A percentile compares a stretch with the other conserved stretches of the same genome.
Conservation (phyloP, 1,140 invertebrate genomes). For the Atta texana region DNA sequence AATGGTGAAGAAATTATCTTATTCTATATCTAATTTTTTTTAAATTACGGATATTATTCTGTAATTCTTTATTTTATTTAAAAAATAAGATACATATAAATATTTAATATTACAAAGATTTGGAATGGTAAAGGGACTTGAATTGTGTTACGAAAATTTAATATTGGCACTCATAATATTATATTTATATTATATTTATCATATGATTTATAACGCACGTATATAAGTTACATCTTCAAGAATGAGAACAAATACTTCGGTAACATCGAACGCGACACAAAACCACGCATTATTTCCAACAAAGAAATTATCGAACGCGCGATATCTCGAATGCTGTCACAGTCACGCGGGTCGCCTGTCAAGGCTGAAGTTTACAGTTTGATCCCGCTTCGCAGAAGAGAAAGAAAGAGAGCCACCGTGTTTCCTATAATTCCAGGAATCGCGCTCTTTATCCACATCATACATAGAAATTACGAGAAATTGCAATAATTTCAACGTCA, state of each 20-base stretch:
- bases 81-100: no score
- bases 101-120: background rate
- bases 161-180: background rate
- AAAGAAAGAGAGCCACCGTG: constrained; percentile 14
- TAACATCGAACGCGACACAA: constrained; percentile 37
- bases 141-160: background rate
- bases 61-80: background rate
- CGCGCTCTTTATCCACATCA: background rate
- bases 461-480: background rate
- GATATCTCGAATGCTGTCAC: constrained; percentile 46
- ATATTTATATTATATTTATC: background rate
- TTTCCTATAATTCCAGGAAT: constrained; percentile 1
- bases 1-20: background rate
- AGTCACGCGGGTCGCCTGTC: constrained; percentile 21
- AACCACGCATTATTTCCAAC: constrained; percentile 51
- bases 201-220: background rate
- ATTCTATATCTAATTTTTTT: background rate
- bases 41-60: background rate
- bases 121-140: background rate
- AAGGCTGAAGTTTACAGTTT: constrained; percentile 14
- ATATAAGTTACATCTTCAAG: constrained; percentile 4
- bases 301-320: constrained; percentile 43
- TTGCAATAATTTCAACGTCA: background rate
- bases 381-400: constrained; percentile 7
- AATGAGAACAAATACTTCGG: background rate